Base-by-base conservation (phyloP, 2,113 vertebrate genomes). In the Motacilla alba region DNA sequence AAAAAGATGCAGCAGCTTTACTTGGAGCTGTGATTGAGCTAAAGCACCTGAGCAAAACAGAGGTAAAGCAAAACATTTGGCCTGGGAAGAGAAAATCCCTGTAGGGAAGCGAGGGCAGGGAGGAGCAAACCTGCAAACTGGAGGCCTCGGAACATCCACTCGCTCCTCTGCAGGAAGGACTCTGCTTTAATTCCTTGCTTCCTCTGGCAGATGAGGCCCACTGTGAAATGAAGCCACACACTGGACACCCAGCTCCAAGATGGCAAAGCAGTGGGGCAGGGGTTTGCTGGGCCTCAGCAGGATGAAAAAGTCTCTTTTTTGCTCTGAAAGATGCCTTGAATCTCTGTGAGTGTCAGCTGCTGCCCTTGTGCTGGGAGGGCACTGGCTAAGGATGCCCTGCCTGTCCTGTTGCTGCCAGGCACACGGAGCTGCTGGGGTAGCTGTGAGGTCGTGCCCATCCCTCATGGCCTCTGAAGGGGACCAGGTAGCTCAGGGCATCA, bases 351-450 rank as follows among this genome's bases (percentile, higher is more conserved):
- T 2, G 1, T 17, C 87, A 66, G 72, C 53, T 64, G 60, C 85
- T 44, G 43, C 77, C 41, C 44, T 19, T 39, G 44, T 0, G 41
- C 4, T 5, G 37, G 55, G 43, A 50, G 15, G 39, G 21, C 1
- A 18, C 18, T 0, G 0, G 52, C 69, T 31, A 43, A 87, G 77
- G 11, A 1, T 18, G 47, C 37, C 26, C 52, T 50, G 63, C 44
- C n/a, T 1, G 0, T 13, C 20, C 30, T 0, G 3, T 15, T 1
- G 2, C 80, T 70, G 47, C 33, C 0, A 2, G 80, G 53, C 53
- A 64, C 44, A 19, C 0, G 0, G 59, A 43, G 70, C 88, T 82
- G 74, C 87, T 31, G 26, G n/a, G 14, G 35, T 67, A 80, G 80
- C 68, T 1, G 0, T 17, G 59, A 59, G 67, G n/a, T 78, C 0